Conservation (phyloP, 2,888 invertebrate genomes). For the Timandra comae region DNA sequence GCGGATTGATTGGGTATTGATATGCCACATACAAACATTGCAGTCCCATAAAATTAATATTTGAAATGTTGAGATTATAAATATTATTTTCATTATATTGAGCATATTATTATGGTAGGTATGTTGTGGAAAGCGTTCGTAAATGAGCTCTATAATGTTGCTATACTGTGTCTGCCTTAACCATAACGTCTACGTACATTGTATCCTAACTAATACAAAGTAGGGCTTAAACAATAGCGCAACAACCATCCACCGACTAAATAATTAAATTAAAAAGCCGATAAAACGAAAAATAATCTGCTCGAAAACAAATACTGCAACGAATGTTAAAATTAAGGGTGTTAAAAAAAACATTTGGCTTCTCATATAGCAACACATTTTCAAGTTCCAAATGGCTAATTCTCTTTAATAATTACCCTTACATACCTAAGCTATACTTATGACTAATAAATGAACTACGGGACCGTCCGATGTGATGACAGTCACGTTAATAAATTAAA, state of each 20-base stretch:
- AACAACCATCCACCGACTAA: constrained; percentile 53
- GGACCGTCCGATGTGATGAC: constrained; percentile 21
- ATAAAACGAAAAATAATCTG: constrained; percentile 42
- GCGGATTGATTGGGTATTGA: too few species aligned
- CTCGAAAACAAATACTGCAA: constrained; percentile 61
- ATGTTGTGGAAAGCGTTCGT: constrained; percentile 18
- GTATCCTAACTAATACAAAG: constrained; percentile 68
- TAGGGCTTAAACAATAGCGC: constrained; percentile 57
- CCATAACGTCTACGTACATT: constrained; percentile 60
- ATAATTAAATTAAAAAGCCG: constrained; percentile 44
- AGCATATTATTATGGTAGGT: constrained; percentile 17
- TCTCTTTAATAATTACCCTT: constrained; percentile 47
- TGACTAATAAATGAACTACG: constrained; percentile 51
- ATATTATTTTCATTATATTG: constrained; percentile 15
- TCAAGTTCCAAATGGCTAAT: constrained; percentile 63
- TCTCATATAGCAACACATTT: constrained; percentile 54
- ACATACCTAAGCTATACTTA: constrained; percentile 62
- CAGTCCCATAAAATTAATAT: too few species aligned
- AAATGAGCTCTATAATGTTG: constrained; percentile 24
- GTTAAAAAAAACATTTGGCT: constrained; percentile 41
- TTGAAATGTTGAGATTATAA: constrained; percentile 1
- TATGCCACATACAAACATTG: too few species aligned
- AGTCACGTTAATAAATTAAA: constrained; percentile 19
- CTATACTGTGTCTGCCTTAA: constrained; percentile 46
- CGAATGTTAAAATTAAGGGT: constrained; percentile 37